Base-by-base conservation (phyloP, 2,797 vertebrate genomes). In the Myripristis jacobus region DNA sequence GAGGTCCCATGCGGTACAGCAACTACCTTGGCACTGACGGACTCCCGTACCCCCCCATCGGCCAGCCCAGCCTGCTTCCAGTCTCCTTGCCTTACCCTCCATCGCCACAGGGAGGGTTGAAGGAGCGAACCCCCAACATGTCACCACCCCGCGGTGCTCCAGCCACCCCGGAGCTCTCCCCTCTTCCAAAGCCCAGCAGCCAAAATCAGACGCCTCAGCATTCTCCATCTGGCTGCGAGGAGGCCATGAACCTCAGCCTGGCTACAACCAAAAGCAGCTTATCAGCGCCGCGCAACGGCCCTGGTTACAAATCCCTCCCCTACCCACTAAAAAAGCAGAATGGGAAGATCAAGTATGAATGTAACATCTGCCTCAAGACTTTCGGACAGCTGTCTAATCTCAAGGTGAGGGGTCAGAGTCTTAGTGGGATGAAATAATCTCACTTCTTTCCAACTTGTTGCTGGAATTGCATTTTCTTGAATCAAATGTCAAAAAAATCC, bases 381-480 rank as follows among this genome's bases (percentile, higher is more conserved):
- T 97, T 97, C 0, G 93, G 96, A 60, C 96, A 97, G 75, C 94
- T 97, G 55, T 97, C 96, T 19, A 97, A 97, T 83, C 94, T 97
- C 55, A 97, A 96, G 95, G 96, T 97, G 91, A 79, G 22, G n/a
- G 1, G 34, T 12, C n/a, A 7, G 21, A 0, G 8, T 59, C 4
- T 16, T 68, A 3, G 19, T 1, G n/a, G n/a, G n/a, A n/a, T n/a
- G n/a, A n/a, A n/a, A n/a, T n/a, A n/a, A n/a, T n/a, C n/a, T n/a
- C n/a, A n/a, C n/a, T n/a, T n/a, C n/a, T n/a, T n/a, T n/a, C n/a
- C n/a, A n/a, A n/a, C n/a, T n/a, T n/a, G n/a, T n/a, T n/a, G n/a
- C 16, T 55, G 0, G 3, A 1, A 3, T 64, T 5, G 3, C 7
- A 27, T n/a, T n/a, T n/a, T n/a, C n/a, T n/a, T n/a, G n/a, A n/a